phyloP scores from a whole-genome alignment of 2,797 vertebrate species.

The Spinibarbus caldwelli region DNA sequence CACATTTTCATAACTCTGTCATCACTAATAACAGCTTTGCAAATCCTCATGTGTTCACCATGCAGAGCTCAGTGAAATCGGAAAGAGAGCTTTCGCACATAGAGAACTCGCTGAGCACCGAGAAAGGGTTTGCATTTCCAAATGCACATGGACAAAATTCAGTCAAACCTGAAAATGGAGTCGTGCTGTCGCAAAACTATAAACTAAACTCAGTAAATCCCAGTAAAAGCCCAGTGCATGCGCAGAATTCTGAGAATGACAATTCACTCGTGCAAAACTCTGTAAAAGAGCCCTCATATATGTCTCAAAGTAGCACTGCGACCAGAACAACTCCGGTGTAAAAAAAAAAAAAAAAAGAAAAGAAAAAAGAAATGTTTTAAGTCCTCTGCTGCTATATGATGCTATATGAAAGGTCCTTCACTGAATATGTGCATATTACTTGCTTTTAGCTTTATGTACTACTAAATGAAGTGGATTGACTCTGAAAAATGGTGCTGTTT shows the following conservation, averaged over 20 bases:
- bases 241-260: slow-evolving; percentile 52
- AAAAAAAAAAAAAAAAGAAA: no score
- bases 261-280: slow-evolving; percentile 39
- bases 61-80: slow-evolving; percentile 71
- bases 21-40: slow-evolving; percentile 17
- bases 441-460: not conserved
- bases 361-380: not conserved
- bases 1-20: slow-evolving; percentile 48
- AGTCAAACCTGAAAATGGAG: slow-evolving; percentile 12
- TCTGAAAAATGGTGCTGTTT: not conserved
- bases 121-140: not conserved
- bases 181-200: not conserved
- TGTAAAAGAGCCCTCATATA: slow-evolving; percentile 82
- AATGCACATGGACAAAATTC: slow-evolving; percentile 21
- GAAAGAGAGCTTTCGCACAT: slow-evolving; percentile 84
- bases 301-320: slow-evolving; percentile 84
- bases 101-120: slow-evolving; percentile 30
- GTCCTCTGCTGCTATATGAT: slow-evolving; percentile 20
- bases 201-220: not conserved
- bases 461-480: not conserved
- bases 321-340: slow-evolving; percentile 95
- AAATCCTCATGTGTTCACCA: not conserved
- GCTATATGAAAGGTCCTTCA: not conserved
- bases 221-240: slow-evolving; percentile 11
- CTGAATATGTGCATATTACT: not conserved